A percentile compares a stretch with the other conserved stretches of the same genome.
These are phyloP conservation scores for Eremophila alpestris DNA, from an alignment of 2,797 vertebrate species.

Conservation along the genomic window DNA sequence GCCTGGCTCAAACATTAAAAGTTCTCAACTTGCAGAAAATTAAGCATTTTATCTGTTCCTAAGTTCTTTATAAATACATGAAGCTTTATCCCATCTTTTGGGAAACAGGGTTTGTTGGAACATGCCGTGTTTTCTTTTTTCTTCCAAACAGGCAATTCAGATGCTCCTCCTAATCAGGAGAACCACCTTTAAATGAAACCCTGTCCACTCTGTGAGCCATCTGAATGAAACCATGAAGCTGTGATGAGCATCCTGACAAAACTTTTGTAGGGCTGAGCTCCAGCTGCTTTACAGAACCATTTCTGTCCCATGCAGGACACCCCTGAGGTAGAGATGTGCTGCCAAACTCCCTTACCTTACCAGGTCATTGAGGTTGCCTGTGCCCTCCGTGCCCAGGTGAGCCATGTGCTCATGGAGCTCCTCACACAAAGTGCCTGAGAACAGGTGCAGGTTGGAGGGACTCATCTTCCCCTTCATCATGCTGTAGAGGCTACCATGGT, in stretches of 20 bases:
- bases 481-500: conserved; percentile 73
- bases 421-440: conserved; percentile 68
- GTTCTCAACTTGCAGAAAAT: neutral
- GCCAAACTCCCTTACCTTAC: conserved; percentile 75
- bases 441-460: conserved; percentile 61
- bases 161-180: neutral
- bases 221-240: neutral
- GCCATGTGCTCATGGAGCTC: conserved; percentile 76
- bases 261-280: neutral
- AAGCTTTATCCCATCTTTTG: neutral
- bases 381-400: conserved; percentile 68
- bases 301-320: neutral
- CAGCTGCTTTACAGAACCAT: neutral
- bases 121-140: neutral
- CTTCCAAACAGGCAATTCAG: neutral
- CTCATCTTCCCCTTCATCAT: conserved; percentile 79
- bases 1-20: neutral
- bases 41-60: neutral
- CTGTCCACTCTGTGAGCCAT: neutral
- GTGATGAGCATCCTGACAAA: neutral
- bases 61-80: neutral
- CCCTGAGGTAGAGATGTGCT: neutral
- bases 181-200: neutral
- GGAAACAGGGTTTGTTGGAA: neutral
- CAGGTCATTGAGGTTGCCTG: conserved; percentile 69